These are phyloP conservation scores for Leucophenga varia DNA, from an alignment of 1,140 invertebrate genomes.

Conservation along the genomic window DNA sequence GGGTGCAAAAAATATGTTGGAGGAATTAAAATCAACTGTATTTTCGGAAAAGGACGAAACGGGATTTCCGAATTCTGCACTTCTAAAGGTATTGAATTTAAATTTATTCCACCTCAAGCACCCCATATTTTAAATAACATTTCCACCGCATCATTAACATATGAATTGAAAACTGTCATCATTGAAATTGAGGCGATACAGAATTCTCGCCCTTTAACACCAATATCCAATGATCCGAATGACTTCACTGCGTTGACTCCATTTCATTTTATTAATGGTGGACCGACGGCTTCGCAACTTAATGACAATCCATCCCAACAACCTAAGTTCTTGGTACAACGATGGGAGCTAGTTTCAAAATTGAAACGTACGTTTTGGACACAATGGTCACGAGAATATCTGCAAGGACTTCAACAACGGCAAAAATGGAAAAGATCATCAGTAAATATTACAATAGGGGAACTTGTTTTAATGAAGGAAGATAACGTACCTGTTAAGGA, in stretches of 20 bases:
- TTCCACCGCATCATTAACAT: conserved; percentile 16
- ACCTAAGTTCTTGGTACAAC: too few species aligned
- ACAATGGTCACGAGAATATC: conserved; percentile 32
- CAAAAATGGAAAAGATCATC: conserved; percentile 34
- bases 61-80: background rate
- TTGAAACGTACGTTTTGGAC: conserved; percentile 35
- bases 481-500: conserved; percentile 40
- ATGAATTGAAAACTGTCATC: conserved; percentile 20
- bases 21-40: too few species aligned
- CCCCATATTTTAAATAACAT: conserved; percentile 30
- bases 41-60: too few species aligned
- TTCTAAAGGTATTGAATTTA: conserved; percentile 20
- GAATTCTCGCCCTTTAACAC: conserved; percentile 11
- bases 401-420: conserved; percentile 33
- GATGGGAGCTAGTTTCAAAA: too few species aligned
- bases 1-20: too few species aligned
- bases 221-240: conserved; percentile 27
- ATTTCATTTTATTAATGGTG: conserved; percentile 46
- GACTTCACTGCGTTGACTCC: conserved; percentile 35
- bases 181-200: conserved; percentile 21
- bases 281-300: too few species aligned
- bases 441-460: conserved; percentile 23
- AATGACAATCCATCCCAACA: too few species aligned
- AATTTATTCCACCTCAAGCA: conserved; percentile 26
- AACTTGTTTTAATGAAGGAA: conserved; percentile 48